These are phyloP conservation scores for Macaria notata DNA, from an alignment of 2,888 invertebrate species.

Conservation along the genomic window DNA sequence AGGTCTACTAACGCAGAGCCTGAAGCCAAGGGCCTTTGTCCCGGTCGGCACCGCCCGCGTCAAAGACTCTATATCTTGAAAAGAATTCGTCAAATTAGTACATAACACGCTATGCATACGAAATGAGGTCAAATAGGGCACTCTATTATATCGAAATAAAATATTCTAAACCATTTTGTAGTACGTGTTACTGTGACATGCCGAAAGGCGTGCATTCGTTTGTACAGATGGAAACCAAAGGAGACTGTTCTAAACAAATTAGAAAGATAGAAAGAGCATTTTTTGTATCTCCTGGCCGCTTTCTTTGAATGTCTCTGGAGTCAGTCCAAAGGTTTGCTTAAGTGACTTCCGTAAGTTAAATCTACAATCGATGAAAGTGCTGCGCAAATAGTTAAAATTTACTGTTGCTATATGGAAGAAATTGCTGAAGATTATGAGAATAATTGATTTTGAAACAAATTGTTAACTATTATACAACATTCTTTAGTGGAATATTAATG, in stretches of 20 bases:
- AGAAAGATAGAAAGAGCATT: slow-evolving; percentile 48
- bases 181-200: slow-evolving; percentile 58
- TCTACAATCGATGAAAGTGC: slow-evolving; percentile 2
- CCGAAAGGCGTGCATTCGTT: slow-evolving; percentile 73
- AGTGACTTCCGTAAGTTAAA: slow-evolving; percentile 27
- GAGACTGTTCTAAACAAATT: slow-evolving; percentile 56
- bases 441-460: no score
- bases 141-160: slow-evolving; percentile 78
- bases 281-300: slow-evolving; percentile 44
- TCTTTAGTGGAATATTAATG: no score
- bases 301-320: slow-evolving; percentile 22
- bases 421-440: no score
- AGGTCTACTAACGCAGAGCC: slow-evolving; percentile 21
- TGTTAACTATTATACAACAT: no score
- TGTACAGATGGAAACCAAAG: slow-evolving; percentile 69
- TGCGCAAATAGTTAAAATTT: neutral
- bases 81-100: slow-evolving; percentile 79
- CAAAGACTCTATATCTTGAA: slow-evolving; percentile 72
- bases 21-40: slow-evolving; percentile 45
- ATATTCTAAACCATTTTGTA: slow-evolving; percentile 74
- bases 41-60: slow-evolving; percentile 60
- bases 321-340: slow-evolving; percentile 23
- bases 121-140: slow-evolving; percentile 79
- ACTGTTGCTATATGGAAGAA: no score
- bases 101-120: slow-evolving; percentile 76